These are phyloP conservation scores for Melanerpes formicivorus DNA, from an alignment of 2,113 vertebrate species.

Conservation along the genomic window DNA sequence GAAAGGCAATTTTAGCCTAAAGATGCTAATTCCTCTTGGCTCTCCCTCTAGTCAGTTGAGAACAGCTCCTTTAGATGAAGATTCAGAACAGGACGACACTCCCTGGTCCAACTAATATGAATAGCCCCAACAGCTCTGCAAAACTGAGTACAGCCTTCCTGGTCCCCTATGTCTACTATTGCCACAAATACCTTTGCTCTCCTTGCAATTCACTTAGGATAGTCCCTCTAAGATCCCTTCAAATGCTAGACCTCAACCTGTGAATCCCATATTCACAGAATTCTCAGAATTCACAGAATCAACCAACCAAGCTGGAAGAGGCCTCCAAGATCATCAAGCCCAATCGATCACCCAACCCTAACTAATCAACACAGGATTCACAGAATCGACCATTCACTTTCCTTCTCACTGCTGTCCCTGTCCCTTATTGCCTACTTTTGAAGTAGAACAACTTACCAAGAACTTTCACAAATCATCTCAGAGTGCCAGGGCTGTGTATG, in stretches of 20 bases:
- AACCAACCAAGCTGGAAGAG: too few species aligned
- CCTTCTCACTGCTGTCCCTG: neutral
- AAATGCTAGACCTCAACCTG: neutral
- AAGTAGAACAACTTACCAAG: neutral
- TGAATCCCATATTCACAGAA: neutral
- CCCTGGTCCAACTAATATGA: neutral
- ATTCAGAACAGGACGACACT: neutral
- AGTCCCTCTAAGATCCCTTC: neutral
- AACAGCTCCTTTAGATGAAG: neutral
- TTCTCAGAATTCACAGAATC: too few species aligned
- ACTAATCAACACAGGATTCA: too few species aligned
- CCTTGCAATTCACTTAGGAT: neutral
- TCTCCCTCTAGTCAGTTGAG: neutral
- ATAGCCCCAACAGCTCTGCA: neutral
- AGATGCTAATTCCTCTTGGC: neutral
- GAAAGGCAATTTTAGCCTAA: constrained; percentile 1
- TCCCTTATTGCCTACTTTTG: neutral
- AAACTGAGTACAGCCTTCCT: neutral
- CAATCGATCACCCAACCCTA: too few species aligned
- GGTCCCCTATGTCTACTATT: neutral
- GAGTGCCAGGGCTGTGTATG: neutral
- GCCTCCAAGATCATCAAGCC: too few species aligned
- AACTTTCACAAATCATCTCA: neutral
- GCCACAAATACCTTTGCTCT: neutral
- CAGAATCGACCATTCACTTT: neutral